Percentiles rank a stretch among this genome's conserved stretches.
These are phyloP conservation scores for Myotis yumanensis DNA, from an alignment of 2,113 vertebrate species.

Conservation along the genomic window DNA sequence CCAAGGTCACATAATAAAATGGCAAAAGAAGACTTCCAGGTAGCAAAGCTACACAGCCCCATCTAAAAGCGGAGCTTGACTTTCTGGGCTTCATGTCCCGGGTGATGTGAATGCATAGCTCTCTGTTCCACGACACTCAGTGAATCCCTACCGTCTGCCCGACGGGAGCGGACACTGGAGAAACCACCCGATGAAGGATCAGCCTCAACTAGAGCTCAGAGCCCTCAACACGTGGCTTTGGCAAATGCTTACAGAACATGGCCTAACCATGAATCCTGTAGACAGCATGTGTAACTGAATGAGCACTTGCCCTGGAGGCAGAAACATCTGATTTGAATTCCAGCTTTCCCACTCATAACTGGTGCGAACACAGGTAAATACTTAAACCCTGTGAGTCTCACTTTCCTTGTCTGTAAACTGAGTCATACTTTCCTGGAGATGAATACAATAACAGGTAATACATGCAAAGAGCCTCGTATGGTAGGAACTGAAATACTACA, in stretches of 20 bases:
- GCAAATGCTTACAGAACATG: background rate
- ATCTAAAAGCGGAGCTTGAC: background rate
- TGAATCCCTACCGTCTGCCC: background rate
- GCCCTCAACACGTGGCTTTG: background rate
- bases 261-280: background rate
- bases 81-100: background rate
- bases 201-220: background rate
- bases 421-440: background rate
- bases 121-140: background rate
- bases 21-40: background rate
- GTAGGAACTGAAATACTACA: background rate
- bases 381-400: background rate
- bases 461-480: rapidly evolving
- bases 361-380: background rate
- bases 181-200: background rate
- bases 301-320: background rate
- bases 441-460: background rate
- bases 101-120: background rate
- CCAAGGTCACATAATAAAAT: background rate
- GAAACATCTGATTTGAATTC: background rate
- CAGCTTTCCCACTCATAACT: background rate
- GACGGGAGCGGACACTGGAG: background rate
- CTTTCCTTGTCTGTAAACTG: background rate
- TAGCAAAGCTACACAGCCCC: background rate
- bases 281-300: background rate